These are phyloP conservation scores for Larimichthys crocea DNA, from an alignment of 2,113 vertebrate genomes.

Conservation along the genomic window DNA sequence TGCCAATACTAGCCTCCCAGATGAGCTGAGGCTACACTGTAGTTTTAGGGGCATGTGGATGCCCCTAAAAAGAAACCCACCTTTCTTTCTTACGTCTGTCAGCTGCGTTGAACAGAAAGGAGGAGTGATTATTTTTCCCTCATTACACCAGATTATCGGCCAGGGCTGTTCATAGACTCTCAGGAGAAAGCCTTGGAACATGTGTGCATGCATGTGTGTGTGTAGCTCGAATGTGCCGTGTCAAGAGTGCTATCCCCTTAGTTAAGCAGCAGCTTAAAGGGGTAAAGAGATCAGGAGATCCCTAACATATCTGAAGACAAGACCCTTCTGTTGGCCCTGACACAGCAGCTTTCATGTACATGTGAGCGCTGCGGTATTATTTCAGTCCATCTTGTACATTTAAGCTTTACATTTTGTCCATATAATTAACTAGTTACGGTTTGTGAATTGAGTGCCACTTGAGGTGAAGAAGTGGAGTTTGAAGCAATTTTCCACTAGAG, in stretches of 20 bases:
- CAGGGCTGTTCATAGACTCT: constrained; percentile 18
- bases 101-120: neutral
- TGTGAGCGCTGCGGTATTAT: constrained; percentile 2
- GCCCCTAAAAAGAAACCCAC: too few species aligned
- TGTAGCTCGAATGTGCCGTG: constrained; percentile 60
- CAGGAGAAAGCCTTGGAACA: constrained; percentile 18
- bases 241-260: constrained; percentile 71
- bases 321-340: constrained; percentile 67
- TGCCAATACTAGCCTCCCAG: neutral
- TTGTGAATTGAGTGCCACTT: constrained; percentile 6
- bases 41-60: neutral
- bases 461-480: neutral
- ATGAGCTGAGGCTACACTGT: neutral
- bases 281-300: constrained; percentile 79
- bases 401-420: neutral
- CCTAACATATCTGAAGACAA: constrained; percentile 63
- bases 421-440: neutral
- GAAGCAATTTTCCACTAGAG: neutral
- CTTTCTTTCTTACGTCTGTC: neutral
- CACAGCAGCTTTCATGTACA: constrained; percentile 49
- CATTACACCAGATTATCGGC: constrained; percentile 27
- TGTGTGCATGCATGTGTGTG: neutral
- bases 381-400: neutral
- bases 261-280: constrained; percentile 82
- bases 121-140: constrained; percentile 18